Evolutionary conservation across 92 coral and sea anemone genomes (phyloP).

Genomic region (Palythoa grandis): DNA sequence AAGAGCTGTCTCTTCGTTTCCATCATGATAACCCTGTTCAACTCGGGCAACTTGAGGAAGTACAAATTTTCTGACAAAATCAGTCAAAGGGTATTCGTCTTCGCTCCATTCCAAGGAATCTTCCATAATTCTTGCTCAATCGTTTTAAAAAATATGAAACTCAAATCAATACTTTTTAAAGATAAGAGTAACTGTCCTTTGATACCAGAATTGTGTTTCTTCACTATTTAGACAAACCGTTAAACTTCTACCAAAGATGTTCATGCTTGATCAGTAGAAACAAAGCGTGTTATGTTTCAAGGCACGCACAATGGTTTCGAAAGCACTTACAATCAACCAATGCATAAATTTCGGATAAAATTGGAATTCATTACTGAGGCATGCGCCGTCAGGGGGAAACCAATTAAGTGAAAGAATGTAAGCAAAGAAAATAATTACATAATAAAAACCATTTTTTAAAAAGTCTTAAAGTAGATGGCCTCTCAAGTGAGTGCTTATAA

Average conservation of each 20-base stretch:
- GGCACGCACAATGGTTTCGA: background rate
- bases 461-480: no score
- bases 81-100: conserved; percentile 24
- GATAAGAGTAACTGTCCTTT: background rate
- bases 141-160: background rate
- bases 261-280: background rate
- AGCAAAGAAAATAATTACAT: no score
- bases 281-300: background rate
- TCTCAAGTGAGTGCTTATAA: no score
- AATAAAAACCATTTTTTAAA: no score
- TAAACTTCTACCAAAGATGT: background rate
- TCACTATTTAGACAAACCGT: background rate
- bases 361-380: no score
- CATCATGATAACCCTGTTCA: conserved; percentile 44
- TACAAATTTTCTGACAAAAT: conserved; percentile 28
- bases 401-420: no score
- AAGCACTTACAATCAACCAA: background rate
- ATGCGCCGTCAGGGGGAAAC: no score
- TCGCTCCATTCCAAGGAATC: conserved; percentile 39
- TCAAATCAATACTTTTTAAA: background rate
- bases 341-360: no score
- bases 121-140: background rate
- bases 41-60: conserved; percentile 51
- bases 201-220: background rate
- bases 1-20: conserved; percentile 12